Base-by-base conservation (phyloP, 2,888 invertebrate species). In the Anagyrus pseudococci region DNA sequence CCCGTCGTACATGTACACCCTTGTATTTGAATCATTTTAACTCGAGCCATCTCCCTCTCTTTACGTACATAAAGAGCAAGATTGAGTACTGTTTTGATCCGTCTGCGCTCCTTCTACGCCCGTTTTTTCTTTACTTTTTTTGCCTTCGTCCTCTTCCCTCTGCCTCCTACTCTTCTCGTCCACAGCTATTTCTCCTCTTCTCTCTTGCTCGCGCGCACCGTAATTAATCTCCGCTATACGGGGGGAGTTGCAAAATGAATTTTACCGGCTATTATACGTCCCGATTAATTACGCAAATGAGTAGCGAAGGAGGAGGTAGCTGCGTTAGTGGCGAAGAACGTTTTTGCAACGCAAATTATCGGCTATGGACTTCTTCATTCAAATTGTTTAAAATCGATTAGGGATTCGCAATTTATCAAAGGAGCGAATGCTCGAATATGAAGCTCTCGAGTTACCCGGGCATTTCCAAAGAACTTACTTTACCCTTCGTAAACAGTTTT, bases 281-380 rank as follows among this genome's bases (percentile, higher is more conserved):
- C 29, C 59, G 62, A 62, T 66, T 62, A 59, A 66, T 66, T 66
- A 59, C 57, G 53, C 62, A 62, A 66, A 62, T 56, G 55, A 66
- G 66, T 66, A 52, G 17, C 58, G 54, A n/a, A n/a, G 40, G 26
- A 26, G 20, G 47, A 8, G 8, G 17, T 22, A n/a, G 17, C 6
- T 2, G 19, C 2, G 10, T 20, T 17, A 15, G 13, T 22, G 10
- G 2, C 17, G n/a, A 44, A n/a, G 46, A 41, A 29, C 37, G 52
- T 52, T 62, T 60, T 62, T 57, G 37, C 57, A 43, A 44, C 48
- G 25, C 57, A 58, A 54, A 66, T 54, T 62, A 63, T 57, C 40
- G 43, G 17, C 33, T 26, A 17, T 17, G 48, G 15, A 13, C 8
- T 10, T 33, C 49, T 40, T 26, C 50, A 15, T 47, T 65, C 25